phyloP scores from a whole-genome alignment of 2,797 vertebrate genomes.

The Arremon brunneinucha region DNA sequence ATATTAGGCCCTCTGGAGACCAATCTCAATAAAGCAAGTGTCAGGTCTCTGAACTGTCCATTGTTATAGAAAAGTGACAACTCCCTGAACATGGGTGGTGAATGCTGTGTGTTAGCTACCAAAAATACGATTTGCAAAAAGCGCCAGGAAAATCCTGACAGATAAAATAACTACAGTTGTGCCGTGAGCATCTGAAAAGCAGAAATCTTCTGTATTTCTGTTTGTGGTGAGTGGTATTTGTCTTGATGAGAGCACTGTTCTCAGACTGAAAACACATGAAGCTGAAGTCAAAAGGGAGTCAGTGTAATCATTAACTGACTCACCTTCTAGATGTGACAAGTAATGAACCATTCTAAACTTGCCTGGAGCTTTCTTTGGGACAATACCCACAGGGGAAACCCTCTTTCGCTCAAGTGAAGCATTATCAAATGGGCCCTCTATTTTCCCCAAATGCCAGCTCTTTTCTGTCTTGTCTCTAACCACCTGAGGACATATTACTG shows the following conservation, averaged over 20 bases:
- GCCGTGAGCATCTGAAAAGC: neutral
- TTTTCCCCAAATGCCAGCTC: constrained; percentile 42
- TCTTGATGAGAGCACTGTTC: neutral
- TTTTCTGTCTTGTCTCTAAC: constrained; percentile 66
- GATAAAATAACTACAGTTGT: neutral
- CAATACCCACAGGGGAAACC: constrained; percentile 68
- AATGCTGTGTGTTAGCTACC: neutral
- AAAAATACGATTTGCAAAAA: neutral
- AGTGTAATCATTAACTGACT: constrained; percentile 67
- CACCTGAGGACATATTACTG: constrained; percentile 71
- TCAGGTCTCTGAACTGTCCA: neutral
- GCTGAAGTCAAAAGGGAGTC: constrained; percentile 47
- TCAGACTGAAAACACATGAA: constrained; percentile 31
- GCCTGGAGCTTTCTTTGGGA: constrained; percentile 78
- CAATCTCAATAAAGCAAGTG: neutral
- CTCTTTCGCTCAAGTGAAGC: constrained; percentile 66
- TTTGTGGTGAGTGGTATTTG: neutral
- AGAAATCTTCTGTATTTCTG: neutral
- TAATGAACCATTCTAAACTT: constrained; percentile 69
- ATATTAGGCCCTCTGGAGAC: neutral
- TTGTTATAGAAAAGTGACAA: neutral
- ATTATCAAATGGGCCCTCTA: constrained; percentile 68
- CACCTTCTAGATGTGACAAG: constrained; percentile 76
- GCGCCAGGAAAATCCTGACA: neutral
- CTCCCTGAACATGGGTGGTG: fast-evolving